Evolutionary conservation across 2,888 invertebrate genomes (phyloP).

Genomic region (Dynastes hyllus): DNA sequence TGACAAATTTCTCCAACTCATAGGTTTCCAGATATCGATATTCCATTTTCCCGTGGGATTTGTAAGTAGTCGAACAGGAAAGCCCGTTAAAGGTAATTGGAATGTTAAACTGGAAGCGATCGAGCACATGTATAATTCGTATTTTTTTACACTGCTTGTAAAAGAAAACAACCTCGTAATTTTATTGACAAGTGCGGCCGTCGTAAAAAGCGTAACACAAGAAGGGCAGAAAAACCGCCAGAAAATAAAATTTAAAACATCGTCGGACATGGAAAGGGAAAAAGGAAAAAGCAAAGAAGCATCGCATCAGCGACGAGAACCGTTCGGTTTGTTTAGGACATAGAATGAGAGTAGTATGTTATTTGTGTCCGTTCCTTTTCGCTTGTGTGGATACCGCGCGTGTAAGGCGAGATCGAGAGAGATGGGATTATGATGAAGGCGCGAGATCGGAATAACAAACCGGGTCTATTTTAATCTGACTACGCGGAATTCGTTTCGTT

Average conservation of each 20-base stretch:
- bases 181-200: conserved; percentile 14
- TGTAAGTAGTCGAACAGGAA: no score
- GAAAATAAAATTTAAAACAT: conserved; percentile 39
- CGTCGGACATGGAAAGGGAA: neutral
- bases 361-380: conserved; percentile 32
- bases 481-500: conserved; percentile 41
- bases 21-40: no score
- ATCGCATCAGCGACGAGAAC: conserved; percentile 1
- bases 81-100: no score
- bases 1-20: no score
- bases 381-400: conserved; percentile 15
- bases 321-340: conserved; percentile 40
- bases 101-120: no score
- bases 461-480: conserved; percentile 37
- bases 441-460: conserved; percentile 41
- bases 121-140: neutral
- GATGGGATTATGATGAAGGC: conserved; percentile 40
- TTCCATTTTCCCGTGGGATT: no score
- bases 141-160: conserved; percentile 8
- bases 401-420: conserved; percentile 33
- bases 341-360: conserved; percentile 40
- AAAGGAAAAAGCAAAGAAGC: conserved; percentile 21
- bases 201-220: conserved; percentile 31
- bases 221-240: conserved; percentile 27
- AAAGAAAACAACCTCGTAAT: conserved; percentile 31